A percentile compares a stretch with the other conserved stretches of the same genome.
phyloP scores from a whole-genome alignment of 2,888 invertebrate species.

The Macrophya annulata region DNA sequence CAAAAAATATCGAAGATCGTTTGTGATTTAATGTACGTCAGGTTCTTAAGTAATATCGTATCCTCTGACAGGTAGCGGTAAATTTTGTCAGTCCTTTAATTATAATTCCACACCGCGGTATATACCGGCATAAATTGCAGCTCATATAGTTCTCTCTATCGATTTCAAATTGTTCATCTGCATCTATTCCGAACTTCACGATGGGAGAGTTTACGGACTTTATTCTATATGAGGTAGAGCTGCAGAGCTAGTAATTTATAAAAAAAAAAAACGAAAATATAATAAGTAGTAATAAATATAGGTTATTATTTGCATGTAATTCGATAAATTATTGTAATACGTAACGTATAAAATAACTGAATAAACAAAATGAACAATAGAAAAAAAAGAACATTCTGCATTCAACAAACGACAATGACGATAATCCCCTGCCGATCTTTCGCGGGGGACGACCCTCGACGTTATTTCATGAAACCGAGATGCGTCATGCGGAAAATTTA shows the following conservation, averaged over 20 bases:
- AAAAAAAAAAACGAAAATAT: too few relatives aligned
- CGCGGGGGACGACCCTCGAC: slow-evolving; percentile 26
- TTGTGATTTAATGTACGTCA: slow-evolving; percentile 22
- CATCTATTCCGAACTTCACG: neutral
- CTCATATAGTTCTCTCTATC: neutral
- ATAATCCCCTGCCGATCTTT: neutral
- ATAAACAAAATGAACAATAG: too few relatives aligned
- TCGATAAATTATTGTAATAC: neutral
- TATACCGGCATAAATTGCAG: neutral
- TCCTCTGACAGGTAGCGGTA: slow-evolving; percentile 45
- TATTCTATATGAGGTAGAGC: too few relatives aligned
- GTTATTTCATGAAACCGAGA: slow-evolving; percentile 25
- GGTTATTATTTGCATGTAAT: neutral
- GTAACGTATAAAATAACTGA: too few relatives aligned
- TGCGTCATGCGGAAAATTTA: slow-evolving; percentile 52
- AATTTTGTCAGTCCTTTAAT: slow-evolving; percentile 47
- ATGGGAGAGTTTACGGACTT: neutral
- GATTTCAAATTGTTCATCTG: slow-evolving; percentile 2
- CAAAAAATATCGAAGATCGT: slow-evolving; percentile 25
- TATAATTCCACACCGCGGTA: slow-evolving; percentile 33
- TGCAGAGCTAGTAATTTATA: too few relatives aligned
- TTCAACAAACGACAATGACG: slow-evolving; percentile 2
- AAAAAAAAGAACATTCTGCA: neutral
- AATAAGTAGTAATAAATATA: too few relatives aligned
- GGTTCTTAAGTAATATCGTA: slow-evolving; percentile 38